phyloP scores from a whole-genome alignment of 2,888 invertebrate species.

The Eremobia ochroleuca region DNA sequence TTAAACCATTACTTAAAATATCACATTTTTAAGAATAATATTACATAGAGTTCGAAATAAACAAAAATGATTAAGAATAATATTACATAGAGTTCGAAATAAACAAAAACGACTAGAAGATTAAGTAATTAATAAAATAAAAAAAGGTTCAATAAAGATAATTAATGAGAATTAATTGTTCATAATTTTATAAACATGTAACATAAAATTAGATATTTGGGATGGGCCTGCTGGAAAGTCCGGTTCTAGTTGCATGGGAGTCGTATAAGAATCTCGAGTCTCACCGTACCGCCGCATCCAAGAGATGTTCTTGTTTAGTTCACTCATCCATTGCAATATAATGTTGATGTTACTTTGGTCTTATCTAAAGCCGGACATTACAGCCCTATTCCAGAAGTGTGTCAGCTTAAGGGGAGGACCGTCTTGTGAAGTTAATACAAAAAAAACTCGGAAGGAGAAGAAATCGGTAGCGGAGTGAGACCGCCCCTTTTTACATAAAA shows the following conservation, averaged over 20 bases:
- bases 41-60: conserved; percentile 69
- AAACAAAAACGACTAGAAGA: conserved; percentile 40
- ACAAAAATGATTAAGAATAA: conserved; percentile 80
- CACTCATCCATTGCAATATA: neutral
- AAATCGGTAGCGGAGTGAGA: neutral
- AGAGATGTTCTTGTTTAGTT: neutral
- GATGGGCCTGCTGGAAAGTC: neutral
- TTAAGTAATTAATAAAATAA: neutral
- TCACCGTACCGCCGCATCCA: neutral
- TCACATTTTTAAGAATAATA: conserved; percentile 83
- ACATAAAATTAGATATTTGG: neutral
- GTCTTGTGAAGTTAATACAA: neutral
- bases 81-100: conserved; percentile 69
- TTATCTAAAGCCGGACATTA: neutral
- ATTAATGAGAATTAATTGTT: neutral
- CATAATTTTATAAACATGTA: neutral
- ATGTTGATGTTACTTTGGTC: neutral
- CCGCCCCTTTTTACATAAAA: neutral
- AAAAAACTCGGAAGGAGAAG: neutral
- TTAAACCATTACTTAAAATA: conserved; percentile 83
- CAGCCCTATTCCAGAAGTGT: neutral
- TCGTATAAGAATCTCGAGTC: neutral
- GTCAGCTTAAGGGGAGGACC: neutral
- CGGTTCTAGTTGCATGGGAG: neutral
- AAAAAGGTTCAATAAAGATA: neutral